Conservation (phyloP, 2,113 vertebrate genomes). For the Callipepla squamata region DNA sequence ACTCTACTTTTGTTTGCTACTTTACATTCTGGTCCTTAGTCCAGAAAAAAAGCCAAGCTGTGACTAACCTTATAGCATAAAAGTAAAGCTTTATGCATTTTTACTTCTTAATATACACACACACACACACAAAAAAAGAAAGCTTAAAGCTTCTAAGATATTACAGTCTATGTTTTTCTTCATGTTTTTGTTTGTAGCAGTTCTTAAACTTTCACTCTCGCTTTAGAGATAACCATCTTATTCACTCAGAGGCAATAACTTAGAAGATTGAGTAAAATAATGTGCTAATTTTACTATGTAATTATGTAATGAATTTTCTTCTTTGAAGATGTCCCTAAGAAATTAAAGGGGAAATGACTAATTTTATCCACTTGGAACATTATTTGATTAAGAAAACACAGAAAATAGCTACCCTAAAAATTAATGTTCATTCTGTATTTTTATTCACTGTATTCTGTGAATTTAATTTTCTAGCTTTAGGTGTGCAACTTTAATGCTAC, state of each 20-base stretch:
- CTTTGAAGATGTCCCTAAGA: neutral
- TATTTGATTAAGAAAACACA: neutral
- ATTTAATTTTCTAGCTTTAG: slow-evolving; percentile 4
- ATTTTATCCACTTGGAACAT: neutral
- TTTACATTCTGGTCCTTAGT: neutral
- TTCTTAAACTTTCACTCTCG: neutral
- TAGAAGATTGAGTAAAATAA: neutral
- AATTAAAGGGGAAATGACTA: neutral
- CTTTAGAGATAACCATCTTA: neutral
- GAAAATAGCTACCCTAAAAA: neutral
- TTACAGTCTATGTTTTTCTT: neutral
- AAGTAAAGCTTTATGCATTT: neutral
- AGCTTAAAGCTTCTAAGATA: neutral
- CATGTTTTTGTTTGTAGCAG: neutral
- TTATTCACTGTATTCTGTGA: neutral
- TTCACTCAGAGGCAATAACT: neutral
- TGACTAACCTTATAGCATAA: neutral
- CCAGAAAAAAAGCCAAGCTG: neutral
- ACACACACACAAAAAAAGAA: too few species aligned
- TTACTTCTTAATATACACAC: neutral
- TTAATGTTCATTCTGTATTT: neutral
- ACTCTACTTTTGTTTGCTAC: neutral
- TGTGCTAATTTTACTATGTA: neutral
- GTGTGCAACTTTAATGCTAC: neutral
- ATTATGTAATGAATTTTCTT: neutral